Evolutionary conservation across 53 echinoderm and acorn worm species (phyloP), one percentile per base, ranked within the genome.

Genomic region (Paelopatides confundens): DNA sequence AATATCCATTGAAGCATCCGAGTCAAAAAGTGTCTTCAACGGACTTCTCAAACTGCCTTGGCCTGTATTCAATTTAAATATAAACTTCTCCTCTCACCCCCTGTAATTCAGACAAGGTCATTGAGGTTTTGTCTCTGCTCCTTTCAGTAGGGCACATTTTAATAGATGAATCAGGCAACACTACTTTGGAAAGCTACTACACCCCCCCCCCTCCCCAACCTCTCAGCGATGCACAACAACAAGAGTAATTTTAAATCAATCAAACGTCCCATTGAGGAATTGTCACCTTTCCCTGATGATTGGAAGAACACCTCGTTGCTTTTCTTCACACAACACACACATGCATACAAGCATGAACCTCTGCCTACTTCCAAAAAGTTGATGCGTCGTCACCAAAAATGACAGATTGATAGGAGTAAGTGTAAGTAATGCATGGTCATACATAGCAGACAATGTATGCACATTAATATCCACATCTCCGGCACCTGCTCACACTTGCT

Each of bases 351-450:
- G 58, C 15, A 17, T 23, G 3, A 58, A 58, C n/a, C 58, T 58
- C 58, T 58, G 24, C 58, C 58, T 3, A 58, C 58, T 21, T 18
- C 58, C 17, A 58, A 53, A 39, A 53, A 58, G 58, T 23, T 58
- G 58, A 58, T 58, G 58, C 24, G 58, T 58, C 35, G 18, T 21
- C 40, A 35, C 23, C 74, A 35, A 74, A 74, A 71, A 27, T 74
- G 40, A 74, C 74, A 74, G 74, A 46, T 74, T 74, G 74, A 74
- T 40, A 43, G 21, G 21, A 47, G 74, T n/a, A 39, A 74, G 46
- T 26, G 39, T 40, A 74, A 74, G 74, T 74, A 74, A 74, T 74
- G 74, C 74, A 74, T 29, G 40, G 74, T 74, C 74, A 74, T 74
- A 74, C 74, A 58, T 21, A 74, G 74, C 74, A 12, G 74, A 74